Base-by-base conservation (phyloP, 1,140 invertebrate genomes). In the Heliconius himera region DNA sequence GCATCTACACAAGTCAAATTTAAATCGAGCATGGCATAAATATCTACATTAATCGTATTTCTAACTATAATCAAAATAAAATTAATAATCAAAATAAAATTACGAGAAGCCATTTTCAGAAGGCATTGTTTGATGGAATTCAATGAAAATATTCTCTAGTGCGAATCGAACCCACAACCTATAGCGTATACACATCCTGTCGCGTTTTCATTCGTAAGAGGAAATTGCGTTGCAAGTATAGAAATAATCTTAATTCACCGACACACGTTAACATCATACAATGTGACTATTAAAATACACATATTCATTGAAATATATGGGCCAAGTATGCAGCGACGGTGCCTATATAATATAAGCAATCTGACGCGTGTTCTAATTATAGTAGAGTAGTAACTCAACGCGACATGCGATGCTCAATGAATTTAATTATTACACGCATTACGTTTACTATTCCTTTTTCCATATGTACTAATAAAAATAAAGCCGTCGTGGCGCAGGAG, bases 301-400 rank as follows among this genome's bases (percentile, higher is more conserved):
- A 70, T 79, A 76, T 79, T 79, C 78, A 85, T 85, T 70, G 81
- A 76, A 85, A 88, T 87, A 90, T 89, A 90, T 91, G 85, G 88
- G 88, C 83, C 89, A 91, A 90, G 88, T 87, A 88, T 89, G 88
- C 87, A 83, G 83, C 81, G 76, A 80, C 81, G 87, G 84, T 85
- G 85, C 86, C 85, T 51, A 51, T 84, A 87, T 46, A 46, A 46
- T 84, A 87, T 86, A 87, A 87, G 86, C 87, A 89, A 89, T 88
- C 87, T 87, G 88, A 90, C 73, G 82, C 86, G 87, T 83, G 74
- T 79, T 87, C 89, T 91, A 91, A 90, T 90, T 90, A 91, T 90
- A 91, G 85, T 83, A 72, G 81, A 81, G 66, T 83, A 76, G 72
- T 84, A 77, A 76, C 79, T 79, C 82, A 85, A 82, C 84, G 84